Evolutionary conservation across 37 sponge, comb jelly and placozoan species (phyloP).

Genomic region (Diacarnus erythraeanus): DNA sequence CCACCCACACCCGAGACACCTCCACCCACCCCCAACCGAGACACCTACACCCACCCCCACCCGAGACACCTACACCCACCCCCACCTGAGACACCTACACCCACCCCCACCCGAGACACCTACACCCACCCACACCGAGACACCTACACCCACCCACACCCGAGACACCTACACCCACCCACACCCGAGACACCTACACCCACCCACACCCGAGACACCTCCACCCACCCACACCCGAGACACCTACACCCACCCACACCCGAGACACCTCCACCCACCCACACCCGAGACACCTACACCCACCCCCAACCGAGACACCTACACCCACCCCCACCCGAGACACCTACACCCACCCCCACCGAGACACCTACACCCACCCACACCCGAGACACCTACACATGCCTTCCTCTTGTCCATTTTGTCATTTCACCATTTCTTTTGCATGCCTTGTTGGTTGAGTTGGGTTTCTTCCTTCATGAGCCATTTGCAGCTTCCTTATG

Average conservation of each 20-base stretch:
- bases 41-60: not conserved
- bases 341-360: slow-evolving; percentile 9
- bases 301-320: no score
- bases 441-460: no score
- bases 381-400: not conserved
- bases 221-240: no score
- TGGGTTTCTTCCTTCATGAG: no score
- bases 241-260: no score
- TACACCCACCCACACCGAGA: not conserved
- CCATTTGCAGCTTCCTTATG: no score
- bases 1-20: not conserved
- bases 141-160: slow-evolving; percentile 4
- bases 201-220: no score
- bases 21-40: not conserved
- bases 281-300: no score
- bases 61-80: not conserved
- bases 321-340: no score
- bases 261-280: no score
- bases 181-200: not conserved
- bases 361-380: not conserved
- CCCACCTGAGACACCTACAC: not conserved
- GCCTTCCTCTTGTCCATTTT: no score
- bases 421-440: no score
- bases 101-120: slow-evolving; percentile 3
- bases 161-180: not conserved